phyloP scores from a whole-genome alignment of 2,888 invertebrate genomes.

The Druceiella hillmani region DNA sequence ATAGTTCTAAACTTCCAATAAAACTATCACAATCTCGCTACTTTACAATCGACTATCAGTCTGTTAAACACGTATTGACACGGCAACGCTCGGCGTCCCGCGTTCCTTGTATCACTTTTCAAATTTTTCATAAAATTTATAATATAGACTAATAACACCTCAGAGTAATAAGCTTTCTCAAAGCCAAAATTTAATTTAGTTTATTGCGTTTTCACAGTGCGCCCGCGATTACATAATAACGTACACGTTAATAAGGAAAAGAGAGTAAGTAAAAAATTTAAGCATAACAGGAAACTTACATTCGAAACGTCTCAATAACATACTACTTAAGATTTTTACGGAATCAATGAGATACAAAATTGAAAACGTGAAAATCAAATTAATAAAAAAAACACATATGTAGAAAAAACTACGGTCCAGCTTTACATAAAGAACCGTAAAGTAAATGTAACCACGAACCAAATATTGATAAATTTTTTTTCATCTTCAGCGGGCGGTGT shows the following conservation, averaged over 20 bases:
- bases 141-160: too few species aligned
- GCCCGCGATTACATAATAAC: slow-evolving; percentile 37
- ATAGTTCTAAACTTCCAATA: too few species aligned
- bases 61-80: too few species aligned
- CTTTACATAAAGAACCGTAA: slow-evolving; percentile 32
- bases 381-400: slow-evolving; percentile 46
- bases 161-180: too few species aligned
- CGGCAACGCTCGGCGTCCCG: too few species aligned
- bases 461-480: slow-evolving; percentile 19
- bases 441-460: slow-evolving; percentile 40
- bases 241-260: slow-evolving; percentile 49
- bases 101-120: too few species aligned
- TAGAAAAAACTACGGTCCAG: slow-evolving; percentile 36
- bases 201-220: too few species aligned
- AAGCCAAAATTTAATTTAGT: too few species aligned
- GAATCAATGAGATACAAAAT: slow-evolving; percentile 53
- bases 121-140: too few species aligned
- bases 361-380: slow-evolving; percentile 54
- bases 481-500: slow-evolving; percentile 16
- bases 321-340: slow-evolving; percentile 55
- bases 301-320: slow-evolving; percentile 54
- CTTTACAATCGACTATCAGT: too few species aligned
- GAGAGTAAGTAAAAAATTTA: slow-evolving; percentile 45
- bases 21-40: too few species aligned
- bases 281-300: slow-evolving; percentile 55